phyloP scores from a whole-genome alignment of 2,113 vertebrate genomes.

The Perca schrenkii region DNA sequence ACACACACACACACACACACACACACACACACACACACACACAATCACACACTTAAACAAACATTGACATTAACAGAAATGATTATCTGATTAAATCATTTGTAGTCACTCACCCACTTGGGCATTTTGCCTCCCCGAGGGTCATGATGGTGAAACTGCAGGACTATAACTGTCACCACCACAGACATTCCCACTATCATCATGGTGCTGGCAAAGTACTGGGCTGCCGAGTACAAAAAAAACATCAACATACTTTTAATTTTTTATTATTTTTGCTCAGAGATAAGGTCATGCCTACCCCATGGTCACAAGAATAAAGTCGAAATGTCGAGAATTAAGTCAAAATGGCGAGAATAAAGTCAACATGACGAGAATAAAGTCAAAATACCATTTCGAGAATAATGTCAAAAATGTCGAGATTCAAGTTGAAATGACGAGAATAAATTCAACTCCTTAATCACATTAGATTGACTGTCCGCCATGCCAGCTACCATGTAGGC shows the following conservation, averaged over 20 bases:
- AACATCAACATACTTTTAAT: constrained; percentile 1
- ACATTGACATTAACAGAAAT: neutral
- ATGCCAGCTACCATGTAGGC: no score
- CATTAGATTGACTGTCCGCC: no score
- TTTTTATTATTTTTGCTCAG: neutral
- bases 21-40: no score
- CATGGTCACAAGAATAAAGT: neutral
- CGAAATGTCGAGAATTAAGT: no score
- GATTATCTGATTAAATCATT: neutral
- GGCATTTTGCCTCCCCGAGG: constrained; percentile 94
- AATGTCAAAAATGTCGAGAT: no score
- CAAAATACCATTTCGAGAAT: no score
- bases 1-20: no score
- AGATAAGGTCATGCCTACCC: neutral
- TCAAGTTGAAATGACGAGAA: no score
- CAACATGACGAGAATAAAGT: no score
- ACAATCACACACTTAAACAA: neutral
- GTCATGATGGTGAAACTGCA: constrained; percentile 94
- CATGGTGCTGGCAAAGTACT: constrained; percentile 95
- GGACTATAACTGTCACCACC: constrained; percentile 92
- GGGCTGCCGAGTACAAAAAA: constrained; percentile 81
- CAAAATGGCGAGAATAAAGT: no score
- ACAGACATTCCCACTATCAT: constrained; percentile 94
- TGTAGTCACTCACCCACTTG: constrained; percentile 87
- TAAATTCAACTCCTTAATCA: no score